Evolutionary conservation across 2,113 vertebrate genomes (phyloP).

Genomic region (Equus przewalskii): DNA sequence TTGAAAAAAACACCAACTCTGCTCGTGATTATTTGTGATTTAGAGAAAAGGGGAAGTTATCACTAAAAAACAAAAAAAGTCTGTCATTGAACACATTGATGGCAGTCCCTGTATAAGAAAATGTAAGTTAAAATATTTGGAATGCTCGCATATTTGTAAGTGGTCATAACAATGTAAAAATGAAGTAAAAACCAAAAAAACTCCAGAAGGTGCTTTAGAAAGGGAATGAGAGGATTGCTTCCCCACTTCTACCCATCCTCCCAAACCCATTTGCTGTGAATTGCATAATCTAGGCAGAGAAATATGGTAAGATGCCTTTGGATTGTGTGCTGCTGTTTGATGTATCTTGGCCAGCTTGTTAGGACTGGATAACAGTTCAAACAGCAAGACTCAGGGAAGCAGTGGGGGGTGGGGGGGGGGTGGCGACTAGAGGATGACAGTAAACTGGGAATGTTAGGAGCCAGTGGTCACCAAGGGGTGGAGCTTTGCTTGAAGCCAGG

Average conservation of each 20-base stretch:
- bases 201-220: not conserved
- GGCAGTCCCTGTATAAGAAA: conserved; percentile 28
- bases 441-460: not conserved
- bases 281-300: not conserved
- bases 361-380: not conserved
- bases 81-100: not conserved
- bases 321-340: not conserved
- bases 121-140: conserved; percentile 12
- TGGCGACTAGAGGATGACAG: not conserved
- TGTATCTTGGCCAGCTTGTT: not conserved
- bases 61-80: not conserved
- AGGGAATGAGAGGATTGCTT: not conserved
- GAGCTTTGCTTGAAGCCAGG: not conserved
- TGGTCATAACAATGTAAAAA: not conserved
- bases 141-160: conserved; percentile 51
- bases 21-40: conserved; percentile 71
- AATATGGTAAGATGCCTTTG: not conserved
- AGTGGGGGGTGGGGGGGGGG: too few relatives aligned
- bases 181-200: not conserved
- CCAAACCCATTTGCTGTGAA: not conserved
- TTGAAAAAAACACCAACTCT: conserved; percentile 54
- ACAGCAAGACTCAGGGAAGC: not conserved
- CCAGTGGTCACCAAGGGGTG: not conserved
- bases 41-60: conserved; percentile 58
- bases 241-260: not conserved